phyloP scores from a whole-genome alignment of 2,797 vertebrate genomes.

The Onychomys arenicola region DNA sequence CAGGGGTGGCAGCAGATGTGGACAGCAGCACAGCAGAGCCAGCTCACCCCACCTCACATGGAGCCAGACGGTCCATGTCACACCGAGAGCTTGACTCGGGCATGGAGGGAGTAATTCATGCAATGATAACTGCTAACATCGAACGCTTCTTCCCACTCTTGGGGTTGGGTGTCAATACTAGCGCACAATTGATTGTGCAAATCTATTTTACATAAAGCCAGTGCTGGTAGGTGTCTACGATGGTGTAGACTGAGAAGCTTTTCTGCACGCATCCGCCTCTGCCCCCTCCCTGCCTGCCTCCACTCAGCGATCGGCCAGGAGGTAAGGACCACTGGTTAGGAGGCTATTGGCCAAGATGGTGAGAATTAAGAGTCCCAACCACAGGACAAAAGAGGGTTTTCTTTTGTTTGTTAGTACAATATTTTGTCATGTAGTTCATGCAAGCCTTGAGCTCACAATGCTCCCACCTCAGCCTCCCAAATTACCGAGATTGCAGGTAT shows the following conservation, averaged over 20 bases:
- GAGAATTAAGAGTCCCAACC: background rate
- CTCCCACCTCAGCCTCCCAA: background rate
- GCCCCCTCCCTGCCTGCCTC: background rate
- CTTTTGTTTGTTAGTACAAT: background rate
- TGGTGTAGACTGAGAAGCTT: background rate
- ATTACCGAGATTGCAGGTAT: background rate
- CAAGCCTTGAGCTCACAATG: background rate
- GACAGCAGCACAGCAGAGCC: background rate
- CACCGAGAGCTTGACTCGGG: background rate
- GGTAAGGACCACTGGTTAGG: background rate
- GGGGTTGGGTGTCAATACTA: background rate
- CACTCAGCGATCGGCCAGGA: background rate
- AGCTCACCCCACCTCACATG: background rate
- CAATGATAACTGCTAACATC: background rate
- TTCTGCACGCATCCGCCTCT: background rate
- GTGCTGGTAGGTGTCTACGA: background rate
- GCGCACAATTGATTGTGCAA: background rate
- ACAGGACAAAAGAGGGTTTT: background rate
- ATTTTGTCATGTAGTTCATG: background rate
- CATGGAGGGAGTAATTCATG: background rate
- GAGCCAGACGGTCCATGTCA: background rate
- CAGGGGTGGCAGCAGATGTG: background rate
- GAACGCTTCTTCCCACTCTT: background rate
- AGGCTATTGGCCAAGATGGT: background rate
- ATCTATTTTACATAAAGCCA: background rate